Evolutionary conservation across 2,113 vertebrate species (phyloP), one percentile per base, ranked within the genome.

Genomic region (Suncus etruscus): DNA sequence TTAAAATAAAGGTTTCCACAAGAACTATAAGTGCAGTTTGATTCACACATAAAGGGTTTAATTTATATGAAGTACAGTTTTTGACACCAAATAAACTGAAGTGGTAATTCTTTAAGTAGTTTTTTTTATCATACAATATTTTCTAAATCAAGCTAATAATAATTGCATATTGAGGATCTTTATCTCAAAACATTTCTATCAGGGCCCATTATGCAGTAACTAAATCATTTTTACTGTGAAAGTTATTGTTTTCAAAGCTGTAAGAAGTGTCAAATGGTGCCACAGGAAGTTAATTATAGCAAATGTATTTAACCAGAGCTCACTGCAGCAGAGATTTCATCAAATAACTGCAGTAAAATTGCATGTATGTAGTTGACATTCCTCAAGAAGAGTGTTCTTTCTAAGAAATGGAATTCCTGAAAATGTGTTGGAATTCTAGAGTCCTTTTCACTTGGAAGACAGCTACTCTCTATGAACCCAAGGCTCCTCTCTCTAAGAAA

Each of bases 161-260:
- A 95, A 95, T 93, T 92, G 86, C 77, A 91, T 92, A 94, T 88
- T 86, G 86, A 72, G 86, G 77, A 94, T 91, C 92, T 93, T 96
- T 90, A 94, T 92, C 84, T 75, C 81, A 88, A 95, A 95, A 95
- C 86, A 91, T 94, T 93, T 93, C 83, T 95, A 87, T 89, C 78
- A 63, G 86, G 11, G 81, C 51, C 84, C 75, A 94, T 87, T 91
- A 93, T 80, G 47, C 61, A 88, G 70, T 39, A 69, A 74, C 77
- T 95, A 96, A 93, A 96, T 96, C 93, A 96, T 92, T 96, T 95
- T 96, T 94, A 93, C 80, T 95, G 81, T 94, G 90, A 91, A 96
- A 84, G 83, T 94, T 92, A 94, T 94, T 96, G 96, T 97, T 91
- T 97, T 94, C 92, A 93, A 96, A 97, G 86, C 90, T 90, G 86